Base-by-base conservation (phyloP, 37 sponge, comb jelly and placozoan species). In the Halisarca cf. caerulea region DNA sequence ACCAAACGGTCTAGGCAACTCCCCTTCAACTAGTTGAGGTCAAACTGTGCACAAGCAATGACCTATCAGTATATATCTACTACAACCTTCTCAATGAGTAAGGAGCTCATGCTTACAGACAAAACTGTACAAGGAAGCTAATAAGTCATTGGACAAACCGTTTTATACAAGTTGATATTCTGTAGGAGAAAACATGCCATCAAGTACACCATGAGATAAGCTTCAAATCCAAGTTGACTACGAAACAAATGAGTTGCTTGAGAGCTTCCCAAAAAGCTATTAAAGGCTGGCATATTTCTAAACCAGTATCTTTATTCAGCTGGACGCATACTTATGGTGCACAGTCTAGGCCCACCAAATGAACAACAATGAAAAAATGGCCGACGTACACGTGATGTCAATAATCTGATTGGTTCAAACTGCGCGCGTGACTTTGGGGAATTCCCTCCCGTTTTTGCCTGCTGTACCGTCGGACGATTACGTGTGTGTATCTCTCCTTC, bases 91-190 rank as follows among this genome's bases (percentile, higher is more conserved):
- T n/a, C n/a, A n/a, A n/a, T n/a, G n/a, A n/a, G n/a, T n/a, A n/a
- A n/a, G n/a, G n/a, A n/a, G n/a, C n/a, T n/a, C n/a, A n/a, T n/a
- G n/a, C n/a, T n/a, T n/a, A n/a, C n/a, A n/a, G n/a, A n/a, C n/a
- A n/a, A n/a, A n/a, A n/a, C n/a, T n/a, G n/a, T n/a, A n/a, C n/a
- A n/a, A n/a, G n/a, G 20, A 71, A 41, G 77, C 42, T 17, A 38
- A 24, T 9, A 15, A 15, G 1, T 62, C 6, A 18, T 51, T 0
- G 6, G 59, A 70, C 92, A 80, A 11, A 93, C 93, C 54, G 79
- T 77, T 61, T 89, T 93, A 81, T 93, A 93, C 23, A 93, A 82
- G 66, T 93, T 93, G 43, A 93, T 58, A n/a, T 87, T 93, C 54
- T 93, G 93, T 17, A 89, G 75, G 17, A 84, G 33, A 20, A 87